Conservation (phyloP, 2,113 vertebrate species). For the Tor tambroides region DNA sequence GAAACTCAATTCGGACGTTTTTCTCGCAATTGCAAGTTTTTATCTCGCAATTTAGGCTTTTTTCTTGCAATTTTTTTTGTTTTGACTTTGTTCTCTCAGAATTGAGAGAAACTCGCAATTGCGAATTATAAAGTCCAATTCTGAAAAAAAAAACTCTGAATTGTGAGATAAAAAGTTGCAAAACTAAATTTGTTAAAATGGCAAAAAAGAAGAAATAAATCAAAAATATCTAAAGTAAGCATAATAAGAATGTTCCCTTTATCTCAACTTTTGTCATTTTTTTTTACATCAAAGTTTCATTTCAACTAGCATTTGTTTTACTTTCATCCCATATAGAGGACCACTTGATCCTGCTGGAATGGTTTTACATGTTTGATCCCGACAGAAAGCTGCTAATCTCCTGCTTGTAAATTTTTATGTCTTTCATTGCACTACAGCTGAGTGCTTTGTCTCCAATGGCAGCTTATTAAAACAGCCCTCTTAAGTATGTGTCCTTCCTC, state of each 20-base stretch:
- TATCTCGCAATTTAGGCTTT: too few species aligned
- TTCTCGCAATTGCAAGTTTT: too few species aligned
- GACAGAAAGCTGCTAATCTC: slow-evolving; percentile 28
- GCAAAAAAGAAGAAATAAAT: too few species aligned
- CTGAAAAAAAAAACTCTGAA: neutral
- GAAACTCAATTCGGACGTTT: too few species aligned
- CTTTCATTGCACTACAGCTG: neutral
- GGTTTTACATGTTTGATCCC: slow-evolving; percentile 25
- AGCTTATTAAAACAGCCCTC: slow-evolving; percentile 34
- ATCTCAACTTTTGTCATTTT: neutral
- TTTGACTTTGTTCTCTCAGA: too few species aligned
- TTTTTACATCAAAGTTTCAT: neutral
- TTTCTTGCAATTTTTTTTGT: too few species aligned
- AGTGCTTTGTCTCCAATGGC: slow-evolving; percentile 23
- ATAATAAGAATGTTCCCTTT: neutral
- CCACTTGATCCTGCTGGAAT: slow-evolving; percentile 8
- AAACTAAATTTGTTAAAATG: too few species aligned
- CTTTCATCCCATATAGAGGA: neutral
- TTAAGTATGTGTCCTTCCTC: slow-evolving; percentile 14
- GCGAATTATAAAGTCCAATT: too few species aligned
- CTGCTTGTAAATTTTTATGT: slow-evolving; percentile 21
- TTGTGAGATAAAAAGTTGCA: neutral
- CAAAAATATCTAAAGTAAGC: too few species aligned
- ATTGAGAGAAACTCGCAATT: too few species aligned
- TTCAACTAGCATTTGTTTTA: neutral